Evolutionary conservation across 2,113 vertebrate genomes (phyloP).

Genomic region (Phainopepla nitens): DNA sequence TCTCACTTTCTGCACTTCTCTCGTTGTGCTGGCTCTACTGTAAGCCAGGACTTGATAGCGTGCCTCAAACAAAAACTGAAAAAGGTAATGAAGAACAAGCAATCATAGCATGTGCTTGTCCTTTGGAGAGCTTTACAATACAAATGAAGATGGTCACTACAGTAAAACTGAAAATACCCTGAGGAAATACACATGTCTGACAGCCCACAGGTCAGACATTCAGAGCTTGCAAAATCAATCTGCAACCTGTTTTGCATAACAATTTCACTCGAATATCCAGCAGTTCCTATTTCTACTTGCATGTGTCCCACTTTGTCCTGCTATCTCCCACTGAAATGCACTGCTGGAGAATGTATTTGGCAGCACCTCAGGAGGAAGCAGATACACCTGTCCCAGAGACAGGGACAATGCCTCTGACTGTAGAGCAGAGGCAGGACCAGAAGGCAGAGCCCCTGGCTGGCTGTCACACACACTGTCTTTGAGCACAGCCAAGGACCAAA

Average conservation of each 20-base stretch:
- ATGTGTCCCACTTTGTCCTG: neutral
- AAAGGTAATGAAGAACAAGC: neutral
- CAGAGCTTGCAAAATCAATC: neutral
- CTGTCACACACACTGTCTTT: neutral
- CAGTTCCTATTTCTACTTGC: neutral
- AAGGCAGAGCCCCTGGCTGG: neutral
- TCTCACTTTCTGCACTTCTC: neutral
- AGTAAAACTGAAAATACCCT: neutral
- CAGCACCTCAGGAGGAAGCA: neutral
- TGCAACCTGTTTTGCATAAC: neutral
- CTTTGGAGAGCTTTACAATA: neutral
- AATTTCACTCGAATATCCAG: neutral
- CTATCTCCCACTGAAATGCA: neutral
- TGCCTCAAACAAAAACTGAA: neutral
- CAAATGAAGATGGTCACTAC: neutral
- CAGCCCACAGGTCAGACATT: neutral
- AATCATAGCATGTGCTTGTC: neutral
- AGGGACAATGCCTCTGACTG: neutral
- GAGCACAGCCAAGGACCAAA: neutral
- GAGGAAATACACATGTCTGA: neutral
- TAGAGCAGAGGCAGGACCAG: neutral
- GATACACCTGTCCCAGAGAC: neutral
- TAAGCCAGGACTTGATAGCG: neutral
- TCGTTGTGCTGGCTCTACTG: neutral
- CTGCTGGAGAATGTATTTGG: neutral